Evolutionary conservation across 2,113 vertebrate species (phyloP).

Genomic region (Leptocoma aspasia): DNA sequence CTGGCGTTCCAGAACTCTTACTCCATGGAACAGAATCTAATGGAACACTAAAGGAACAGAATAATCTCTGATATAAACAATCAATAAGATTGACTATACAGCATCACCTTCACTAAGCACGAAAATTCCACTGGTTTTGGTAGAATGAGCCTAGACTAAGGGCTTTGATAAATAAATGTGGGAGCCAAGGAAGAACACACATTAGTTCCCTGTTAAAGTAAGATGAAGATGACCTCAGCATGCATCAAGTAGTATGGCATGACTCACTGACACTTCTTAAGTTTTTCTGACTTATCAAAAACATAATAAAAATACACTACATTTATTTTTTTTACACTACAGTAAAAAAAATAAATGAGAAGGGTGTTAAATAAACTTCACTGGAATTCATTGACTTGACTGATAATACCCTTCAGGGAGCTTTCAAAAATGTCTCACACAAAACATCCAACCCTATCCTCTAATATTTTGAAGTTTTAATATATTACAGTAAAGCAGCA

Average conservation of each 20-base stretch:
- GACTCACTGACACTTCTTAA: background rate
- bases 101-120: background rate
- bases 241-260: background rate
- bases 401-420: background rate
- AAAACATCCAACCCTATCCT: background rate
- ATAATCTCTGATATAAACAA: background rate
- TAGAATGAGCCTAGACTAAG: background rate
- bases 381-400: background rate
- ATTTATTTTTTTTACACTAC: too few relatives aligned
- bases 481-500: background rate
- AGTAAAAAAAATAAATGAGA: background rate
- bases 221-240: background rate
- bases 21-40: background rate
- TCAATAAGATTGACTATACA: background rate
- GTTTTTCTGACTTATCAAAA: constrained; percentile 2
- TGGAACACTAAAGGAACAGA: background rate
- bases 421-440: background rate
- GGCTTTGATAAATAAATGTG: background rate
- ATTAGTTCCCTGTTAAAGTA: background rate
- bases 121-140: background rate
- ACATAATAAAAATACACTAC: background rate
- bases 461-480: background rate
- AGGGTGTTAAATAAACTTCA: background rate
- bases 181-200: background rate
- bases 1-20: background rate